These are phyloP conservation scores for Apodemus speciosus DNA, from an alignment of 2,113 vertebrate genomes.

Conservation along the genomic window DNA sequence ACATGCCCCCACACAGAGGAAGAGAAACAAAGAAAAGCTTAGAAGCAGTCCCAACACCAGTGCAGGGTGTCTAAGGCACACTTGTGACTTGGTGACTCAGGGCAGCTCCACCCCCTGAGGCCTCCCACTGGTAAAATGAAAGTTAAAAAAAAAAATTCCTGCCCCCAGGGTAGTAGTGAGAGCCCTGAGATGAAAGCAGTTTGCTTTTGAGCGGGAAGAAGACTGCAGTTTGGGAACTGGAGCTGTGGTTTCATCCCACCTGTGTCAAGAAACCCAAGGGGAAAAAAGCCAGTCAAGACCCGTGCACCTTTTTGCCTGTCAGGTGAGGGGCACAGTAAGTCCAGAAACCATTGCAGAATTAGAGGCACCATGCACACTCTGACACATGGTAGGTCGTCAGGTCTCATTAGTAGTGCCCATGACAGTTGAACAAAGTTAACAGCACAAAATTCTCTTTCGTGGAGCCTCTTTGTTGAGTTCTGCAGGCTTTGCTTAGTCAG, in stretches of 20 bases:
- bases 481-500: not conserved
- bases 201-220: not conserved
- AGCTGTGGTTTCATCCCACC: not conserved
- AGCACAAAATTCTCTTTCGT: not conserved
- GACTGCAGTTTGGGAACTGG: not conserved
- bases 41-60: not conserved
- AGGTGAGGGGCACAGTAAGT: not conserved
- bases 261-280: not conserved
- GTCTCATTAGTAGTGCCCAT: not conserved
- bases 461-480: not conserved
- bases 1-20: not conserved
- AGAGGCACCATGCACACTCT: not conserved
- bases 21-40: not conserved
- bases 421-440: not conserved
- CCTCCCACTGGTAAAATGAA: not conserved
- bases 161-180: not conserved
- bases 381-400: rapidly evolving
- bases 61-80: not conserved
- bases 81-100: not conserved
- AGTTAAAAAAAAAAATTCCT: not conserved
- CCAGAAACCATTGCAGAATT: too few relatives aligned
- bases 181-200: not conserved
- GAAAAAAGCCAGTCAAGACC: not conserved
- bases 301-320: not conserved
- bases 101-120: not conserved